Evolutionary conservation across 2,113 vertebrate species (phyloP), one percentile per base, ranked within the genome.

Genomic region (Coptodon bakossiorum): DNA sequence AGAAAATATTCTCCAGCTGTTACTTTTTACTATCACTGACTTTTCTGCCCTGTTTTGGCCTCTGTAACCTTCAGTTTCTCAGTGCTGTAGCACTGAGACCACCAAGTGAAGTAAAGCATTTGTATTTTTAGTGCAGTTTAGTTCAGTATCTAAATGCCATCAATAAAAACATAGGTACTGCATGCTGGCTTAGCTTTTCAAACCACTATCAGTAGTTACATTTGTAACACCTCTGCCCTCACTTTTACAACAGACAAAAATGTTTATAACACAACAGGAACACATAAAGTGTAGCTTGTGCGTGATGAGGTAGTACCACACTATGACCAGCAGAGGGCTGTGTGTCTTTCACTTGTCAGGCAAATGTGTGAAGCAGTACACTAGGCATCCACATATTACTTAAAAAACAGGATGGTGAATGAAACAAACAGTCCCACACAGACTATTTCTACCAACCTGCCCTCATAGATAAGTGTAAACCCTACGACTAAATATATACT

Each of bases 161-260:
- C 40, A 2, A 24, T 9, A 40, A 43, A 2, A 4, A 27, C 66
- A 43, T 38, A 71, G 1, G 38, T 73, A 9, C 38, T 43, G 22
- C 38, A 7, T 45, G 22, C 68, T 27, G 22, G 8, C 8, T 0
- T 0, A 5, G 68, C 3, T 27, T 73, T 73, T 10, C 14, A 73
- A 73, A 45, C n/a, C 5, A 2, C 13, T 10, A 10, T 45, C 13
- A 16, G 66, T 45, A 73, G 22, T 16, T 17, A 45, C 40, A 45
- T 73, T 17, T 29, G 13, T 45, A 73, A 45, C 8, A 2, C 8
- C 40, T 45, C 0, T 45, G 68, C 1, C 14, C 0, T 6, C 36
- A 16, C 38, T 24, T 73, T 73, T 73, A 48, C 38, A 16, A 0
- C 9, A 17, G 43, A 1, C 7, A 45, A 73, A 73, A 48, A 45